Evolutionary conservation across 1,140 invertebrate species (phyloP), one percentile per base, ranked within the genome.

Genomic region (Daktulosphaira vitifoliae): DNA sequence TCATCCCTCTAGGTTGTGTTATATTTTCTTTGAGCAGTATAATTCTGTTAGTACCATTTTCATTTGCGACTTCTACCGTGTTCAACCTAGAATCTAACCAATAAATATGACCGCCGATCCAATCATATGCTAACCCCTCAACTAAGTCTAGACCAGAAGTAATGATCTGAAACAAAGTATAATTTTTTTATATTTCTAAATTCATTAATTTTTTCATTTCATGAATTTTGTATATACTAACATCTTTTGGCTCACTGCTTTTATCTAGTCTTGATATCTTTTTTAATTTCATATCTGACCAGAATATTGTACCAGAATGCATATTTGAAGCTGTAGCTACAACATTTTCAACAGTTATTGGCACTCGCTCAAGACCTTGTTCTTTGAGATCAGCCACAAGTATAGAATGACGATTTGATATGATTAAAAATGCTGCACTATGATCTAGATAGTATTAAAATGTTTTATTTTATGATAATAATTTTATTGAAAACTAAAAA

Each of bases 261-360:
- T 86, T 80, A 71, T 92, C 90, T 29, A 94, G 74, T 2, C 88
- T 78, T 0, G 91, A 93, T 65, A 98, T 97, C 71, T 93, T 94
- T 74, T 97, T 97, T 48, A 94, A 76, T 71, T 96, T 94, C 90
- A 97, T 97, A 72, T 98, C 94, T 1, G 92, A 96, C 94, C 94
- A 98, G 77, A 90, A 92, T 66, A 97, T 93, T 0, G 90, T 92
- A 3, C 92, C 90, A 0, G 87, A 88, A 68, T 91, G 86, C 89
- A 96, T 96, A 72, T 98, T 92, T 26, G 91, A 94, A 0, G 91
- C 87, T 0, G 92, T 94, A 1, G 94, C 94, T 1, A 98, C 94
- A 2, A 96, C 94, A 75, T 97, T 98, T 74, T 96, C 93, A 0
- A 97, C 94, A 51, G 87, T 84, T 25, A 96, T 90, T 0, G 93